Base-by-base conservation (phyloP, 2,113 vertebrate genomes). In the Dinomys branickii region DNA sequence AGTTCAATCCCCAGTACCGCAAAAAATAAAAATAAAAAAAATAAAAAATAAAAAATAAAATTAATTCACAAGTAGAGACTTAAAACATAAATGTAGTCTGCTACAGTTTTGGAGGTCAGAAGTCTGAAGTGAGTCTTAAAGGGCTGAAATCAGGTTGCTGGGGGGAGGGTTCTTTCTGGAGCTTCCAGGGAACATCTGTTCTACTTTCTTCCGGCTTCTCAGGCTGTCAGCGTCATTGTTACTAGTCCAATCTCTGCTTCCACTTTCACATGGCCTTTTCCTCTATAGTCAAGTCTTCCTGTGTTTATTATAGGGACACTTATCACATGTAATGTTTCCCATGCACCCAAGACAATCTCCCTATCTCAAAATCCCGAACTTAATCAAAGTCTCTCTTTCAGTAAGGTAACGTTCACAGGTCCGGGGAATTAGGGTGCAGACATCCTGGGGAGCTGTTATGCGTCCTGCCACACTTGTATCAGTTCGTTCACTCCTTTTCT, bases 71-170 rank as follows among this genome's bases (percentile, higher is more conserved):
- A 1, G 89, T 83, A 50, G 69, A 84, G 67, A 38, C 75, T 96
- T 73, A 94, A 80, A 94, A 87, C 50, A 69, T 16, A 96, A 0
- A 35, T 71, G 75, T 95, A 69, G 86, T 87, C 24, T 91, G 9
- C 54, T 47, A 41, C 0, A 30, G 19, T 54, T 88, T 78, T 85
- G 22, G n/a, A 90, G 38, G 35, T 88, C 41, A 8, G 8, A 92
- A 77, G 33, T 77, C 56, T 69, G 33, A 81, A 88, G 54, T 67
- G 33, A 93, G 58, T 77, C 38, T 78, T 35, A 56, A 65, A 91
- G 38, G 47, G 12, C 92, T 91, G 22, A 82, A 63, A 19, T 75
- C 11, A 59, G 61, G 44, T 14, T n/a, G 16, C 52, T 41, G 26
- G 52, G 3, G 30, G 69, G 20, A 56, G 73, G 4, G 3, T 75